Base-by-base conservation (phyloP, 2,888 invertebrate genomes). In the Helleia helle region DNA sequence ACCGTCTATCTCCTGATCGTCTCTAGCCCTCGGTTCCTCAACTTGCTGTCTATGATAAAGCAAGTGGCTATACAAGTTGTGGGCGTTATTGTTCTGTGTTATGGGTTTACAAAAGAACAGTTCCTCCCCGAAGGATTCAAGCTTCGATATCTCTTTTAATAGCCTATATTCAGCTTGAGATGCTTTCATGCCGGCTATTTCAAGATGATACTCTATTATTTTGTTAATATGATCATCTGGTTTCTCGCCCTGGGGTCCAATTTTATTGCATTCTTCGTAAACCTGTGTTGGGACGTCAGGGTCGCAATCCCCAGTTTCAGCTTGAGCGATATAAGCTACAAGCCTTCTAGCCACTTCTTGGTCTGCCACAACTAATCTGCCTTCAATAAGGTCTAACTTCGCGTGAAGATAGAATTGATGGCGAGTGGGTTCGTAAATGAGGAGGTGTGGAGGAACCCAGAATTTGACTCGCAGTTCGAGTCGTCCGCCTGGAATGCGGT, bases 341-440 rank as follows among this genome's bases (percentile, higher is more conserved):
- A 95, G 83, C 56, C 89, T 87, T 30, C 91, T 88, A 3, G 91
- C 90, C 17, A 89, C 88, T 54, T 88, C 87, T 80, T 90, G 89
- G 58, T 92, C 91, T 11, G 88, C 86, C 5, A 91, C 90, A 41
- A 89, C 88, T 9, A 95, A 84, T 44, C 91, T 88, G 11, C 91
- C 92, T 62, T 93, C 92, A 36, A 89, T 79, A 50, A 93, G 75
- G 65, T 95, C 94, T 28, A 91, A 86, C 58, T 91, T 90, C 1
- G 94, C 92, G 71, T 95, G 93, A 51, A 94, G 88, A 66, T 93
- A 96, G 74, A 95, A 95, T 67, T 93, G 90, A 70, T 94, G 93
- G 87, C 93, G 90, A 13, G 94, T 95, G 27, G 90, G 90, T 64
- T 94, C 94, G 72, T 94, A 94, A 47, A 94, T 88, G 46, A 96